Base-by-base conservation (phyloP, 92 coral and sea anemone species). In the Meandrina meandrites region DNA sequence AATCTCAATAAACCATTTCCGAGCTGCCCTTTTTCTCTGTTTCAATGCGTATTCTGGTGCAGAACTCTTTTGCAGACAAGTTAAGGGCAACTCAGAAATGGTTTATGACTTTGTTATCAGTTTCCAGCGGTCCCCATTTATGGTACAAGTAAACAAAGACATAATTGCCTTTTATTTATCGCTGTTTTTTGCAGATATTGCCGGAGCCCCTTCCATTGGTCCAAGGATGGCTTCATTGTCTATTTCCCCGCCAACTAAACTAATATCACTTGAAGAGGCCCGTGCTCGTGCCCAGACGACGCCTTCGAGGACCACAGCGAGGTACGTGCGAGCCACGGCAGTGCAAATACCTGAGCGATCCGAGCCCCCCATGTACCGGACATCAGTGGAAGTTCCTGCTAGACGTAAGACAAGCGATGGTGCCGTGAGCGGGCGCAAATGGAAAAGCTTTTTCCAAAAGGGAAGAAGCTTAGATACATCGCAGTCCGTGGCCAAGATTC, bases 181-280 rank as follows among this genome's bases (percentile, higher is more conserved):
- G 45, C 45, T 6, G 45, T n/a, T 8, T 60, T 31, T 69, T 36
- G 19, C 87, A 84, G 88, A 85, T 60, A 85, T 85, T 48, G 82
- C 88, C 9, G 82, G 82, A 56, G 40, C 83, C 31, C 83, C 77
- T 9, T 85, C 88, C 1, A 50, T 92, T 53, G 95, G 94, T 36
- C 90, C 94, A 45, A 90, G 99, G 21, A 91, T 96, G 69, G 98
- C 99, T n/a, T 90, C 98, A 27, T 78, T 97, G 89, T 96, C 96
- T 17, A 96, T 97, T 82, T 93, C 99, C 62, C 99, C 98, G 56
- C 95, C 94, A 4, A 96, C 99, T 12, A 97, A 97, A 87, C 89
- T 97, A 74, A 91, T 97, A 66, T 92, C 99, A 27, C 81, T 97
- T 80, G 99, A 97, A 84, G 98, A 97, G 72, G 99, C 99, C 31